phyloP scores from a whole-genome alignment of 2,113 vertebrate species.

The Columbina picui region DNA sequence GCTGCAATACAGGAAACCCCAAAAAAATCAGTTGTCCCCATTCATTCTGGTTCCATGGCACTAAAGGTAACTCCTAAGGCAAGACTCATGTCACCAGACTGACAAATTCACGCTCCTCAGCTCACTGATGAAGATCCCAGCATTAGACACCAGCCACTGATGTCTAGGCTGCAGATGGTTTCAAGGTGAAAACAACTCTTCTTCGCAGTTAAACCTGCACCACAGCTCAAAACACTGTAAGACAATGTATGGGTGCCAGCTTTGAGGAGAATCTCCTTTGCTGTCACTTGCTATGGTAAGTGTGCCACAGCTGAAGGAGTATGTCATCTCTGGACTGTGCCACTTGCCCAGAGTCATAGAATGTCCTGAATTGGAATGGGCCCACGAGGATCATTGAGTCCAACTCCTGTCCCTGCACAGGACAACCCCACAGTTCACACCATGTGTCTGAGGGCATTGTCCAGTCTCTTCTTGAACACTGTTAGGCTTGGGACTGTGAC shows the following conservation, averaged over 20 bases:
- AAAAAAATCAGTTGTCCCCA: background rate
- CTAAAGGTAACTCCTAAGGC: background rate
- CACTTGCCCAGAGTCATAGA: background rate
- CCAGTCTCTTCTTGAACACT: no score
- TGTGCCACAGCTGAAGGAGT: background rate
- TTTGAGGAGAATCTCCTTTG: background rate
- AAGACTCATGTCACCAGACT: background rate
- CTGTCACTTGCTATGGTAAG: background rate
- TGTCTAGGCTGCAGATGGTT: background rate
- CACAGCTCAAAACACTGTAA: background rate
- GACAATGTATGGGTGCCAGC: rapidly evolving
- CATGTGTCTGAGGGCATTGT: no score
- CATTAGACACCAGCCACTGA: background rate
- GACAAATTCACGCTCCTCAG: rapidly evolving
- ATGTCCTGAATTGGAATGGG: no score
- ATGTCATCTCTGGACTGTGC: background rate
- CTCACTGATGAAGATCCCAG: background rate
- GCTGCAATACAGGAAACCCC: background rate
- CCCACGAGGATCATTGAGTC: no score
- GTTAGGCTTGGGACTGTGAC: no score
- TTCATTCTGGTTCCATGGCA: background rate
- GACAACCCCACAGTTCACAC: no score
- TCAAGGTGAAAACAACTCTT: background rate
- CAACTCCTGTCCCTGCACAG: no score
- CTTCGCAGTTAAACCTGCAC: background rate